These are phyloP conservation scores for Melanaphis sacchari DNA, from an alignment of 1,140 invertebrate genomes.

Conservation along the genomic window DNA sequence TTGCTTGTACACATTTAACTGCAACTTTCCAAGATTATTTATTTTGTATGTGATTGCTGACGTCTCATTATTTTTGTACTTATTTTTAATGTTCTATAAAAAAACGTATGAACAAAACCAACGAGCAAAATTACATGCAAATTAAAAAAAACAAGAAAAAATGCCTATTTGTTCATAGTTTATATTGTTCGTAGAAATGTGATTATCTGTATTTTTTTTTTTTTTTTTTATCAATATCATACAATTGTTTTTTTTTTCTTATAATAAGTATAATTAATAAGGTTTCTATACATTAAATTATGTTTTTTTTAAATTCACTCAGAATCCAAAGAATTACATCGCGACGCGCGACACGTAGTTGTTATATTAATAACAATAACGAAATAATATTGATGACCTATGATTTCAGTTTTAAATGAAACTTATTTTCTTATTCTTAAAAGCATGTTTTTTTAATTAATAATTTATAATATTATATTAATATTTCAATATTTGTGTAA, in stretches of 20 bases:
- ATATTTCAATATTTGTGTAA: neutral
- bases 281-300: neutral
- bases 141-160: constrained; percentile 15
- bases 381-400: neutral
- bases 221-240: neutral
- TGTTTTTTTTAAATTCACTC: neutral
- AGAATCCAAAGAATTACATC: neutral
- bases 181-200: neutral
- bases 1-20: neutral
- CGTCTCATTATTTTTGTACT: constrained; percentile 26
- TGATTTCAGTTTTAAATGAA: neutral
- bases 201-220: neutral
- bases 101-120: constrained; percentile 19
- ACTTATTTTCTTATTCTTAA: neutral
- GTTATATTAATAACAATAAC: neutral
- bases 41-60: constrained; percentile 23
- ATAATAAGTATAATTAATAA: neutral
- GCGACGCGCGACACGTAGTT: neutral
- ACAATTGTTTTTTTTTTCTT: neutral
- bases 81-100: constrained; percentile 34
- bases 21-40: constrained; percentile 34
- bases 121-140: neutral
- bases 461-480: too few relatives aligned
- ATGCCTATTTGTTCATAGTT: neutral
- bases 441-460: too few relatives aligned